phyloP scores from a whole-genome alignment of 2,888 invertebrate species.

The Napeogenes inachia region DNA sequence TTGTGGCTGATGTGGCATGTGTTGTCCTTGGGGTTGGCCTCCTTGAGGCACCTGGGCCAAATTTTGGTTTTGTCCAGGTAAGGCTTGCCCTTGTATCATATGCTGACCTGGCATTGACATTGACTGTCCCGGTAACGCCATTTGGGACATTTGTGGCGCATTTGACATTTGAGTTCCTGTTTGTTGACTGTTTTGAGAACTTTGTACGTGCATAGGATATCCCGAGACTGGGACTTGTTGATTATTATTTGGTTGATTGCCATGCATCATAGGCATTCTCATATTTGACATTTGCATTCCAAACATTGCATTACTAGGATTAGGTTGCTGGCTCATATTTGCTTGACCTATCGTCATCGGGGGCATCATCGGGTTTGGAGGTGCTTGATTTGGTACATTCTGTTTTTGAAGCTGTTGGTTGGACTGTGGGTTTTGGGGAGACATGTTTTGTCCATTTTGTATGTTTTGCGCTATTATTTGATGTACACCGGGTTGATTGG shows the following conservation, averaged over 20 bases:
- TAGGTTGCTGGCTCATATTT: constrained; percentile 49
- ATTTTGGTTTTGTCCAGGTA: constrained; percentile 38
- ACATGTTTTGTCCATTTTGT: constrained; percentile 33
- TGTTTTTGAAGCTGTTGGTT: constrained; percentile 47
- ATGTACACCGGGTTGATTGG: constrained; percentile 54
- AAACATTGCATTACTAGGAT: constrained; percentile 54
- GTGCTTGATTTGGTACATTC: constrained; percentile 52
- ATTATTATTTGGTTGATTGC: constrained; percentile 47
- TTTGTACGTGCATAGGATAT: constrained; percentile 54
- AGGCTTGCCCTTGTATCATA: constrained; percentile 37
- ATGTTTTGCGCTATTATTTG: constrained; percentile 48
- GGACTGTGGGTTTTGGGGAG: constrained; percentile 39
- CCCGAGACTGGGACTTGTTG: constrained; percentile 52
- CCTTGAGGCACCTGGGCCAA: constrained; percentile 32
- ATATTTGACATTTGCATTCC: constrained; percentile 66
- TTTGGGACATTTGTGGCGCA: constrained; percentile 48
- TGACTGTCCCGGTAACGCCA: constrained; percentile 45
- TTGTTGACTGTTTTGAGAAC: constrained; percentile 48
- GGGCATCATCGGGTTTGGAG: constrained; percentile 41
- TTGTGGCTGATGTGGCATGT: constrained; percentile 37
- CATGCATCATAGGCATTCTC: constrained; percentile 62
- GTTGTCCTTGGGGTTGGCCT: constrained; percentile 34
- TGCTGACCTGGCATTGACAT: constrained; percentile 35
- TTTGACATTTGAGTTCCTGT: constrained; percentile 44
- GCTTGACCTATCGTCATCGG: constrained; percentile 53